Conservation (phyloP, 2,888 invertebrate genomes). For the Philonicus albiceps region DNA sequence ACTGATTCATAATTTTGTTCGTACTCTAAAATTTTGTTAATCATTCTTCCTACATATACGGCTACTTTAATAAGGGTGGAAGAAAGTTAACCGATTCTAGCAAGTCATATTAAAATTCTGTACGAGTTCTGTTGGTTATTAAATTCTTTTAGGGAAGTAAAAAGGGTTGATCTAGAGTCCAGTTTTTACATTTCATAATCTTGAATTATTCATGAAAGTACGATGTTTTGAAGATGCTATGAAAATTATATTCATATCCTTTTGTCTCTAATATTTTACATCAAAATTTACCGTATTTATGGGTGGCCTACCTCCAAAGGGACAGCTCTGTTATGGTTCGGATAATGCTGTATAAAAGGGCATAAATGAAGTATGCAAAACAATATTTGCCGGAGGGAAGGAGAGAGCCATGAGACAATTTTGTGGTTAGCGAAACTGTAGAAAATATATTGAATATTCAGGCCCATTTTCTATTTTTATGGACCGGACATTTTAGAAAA, state of each 20-base stretch:
- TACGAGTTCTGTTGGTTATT: conserved; percentile 16
- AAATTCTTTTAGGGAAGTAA: conserved; percentile 16
- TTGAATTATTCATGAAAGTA: conserved; percentile 29
- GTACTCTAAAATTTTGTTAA: not conserved
- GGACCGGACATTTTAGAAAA: not conserved
- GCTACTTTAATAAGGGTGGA: not conserved
- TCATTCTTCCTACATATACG: not conserved
- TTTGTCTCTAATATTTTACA: conserved; percentile 17
- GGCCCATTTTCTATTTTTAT: not conserved
- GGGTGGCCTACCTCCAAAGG: not conserved
- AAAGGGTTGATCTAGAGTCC: conserved; percentile 13
- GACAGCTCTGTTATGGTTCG: not conserved
- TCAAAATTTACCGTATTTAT: not conserved
- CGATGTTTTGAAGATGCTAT: not conserved
- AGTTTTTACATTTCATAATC: conserved; percentile 10
- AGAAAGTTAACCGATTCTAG: not conserved
- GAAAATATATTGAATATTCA: not conserved
- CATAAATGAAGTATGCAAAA: conserved; percentile 18
- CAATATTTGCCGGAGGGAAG: not conserved
- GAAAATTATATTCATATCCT: conserved; percentile 29
- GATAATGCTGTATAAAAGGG: not conserved
- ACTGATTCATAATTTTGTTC: not conserved
- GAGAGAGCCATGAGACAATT: not conserved
- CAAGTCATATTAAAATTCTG: conserved; percentile 18
- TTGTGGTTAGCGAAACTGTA: not conserved